Evolutionary conservation across 30 jellyfish, hydroid and myxozoan species (phyloP).

Genomic region (Phacellophora camtschatica): DNA sequence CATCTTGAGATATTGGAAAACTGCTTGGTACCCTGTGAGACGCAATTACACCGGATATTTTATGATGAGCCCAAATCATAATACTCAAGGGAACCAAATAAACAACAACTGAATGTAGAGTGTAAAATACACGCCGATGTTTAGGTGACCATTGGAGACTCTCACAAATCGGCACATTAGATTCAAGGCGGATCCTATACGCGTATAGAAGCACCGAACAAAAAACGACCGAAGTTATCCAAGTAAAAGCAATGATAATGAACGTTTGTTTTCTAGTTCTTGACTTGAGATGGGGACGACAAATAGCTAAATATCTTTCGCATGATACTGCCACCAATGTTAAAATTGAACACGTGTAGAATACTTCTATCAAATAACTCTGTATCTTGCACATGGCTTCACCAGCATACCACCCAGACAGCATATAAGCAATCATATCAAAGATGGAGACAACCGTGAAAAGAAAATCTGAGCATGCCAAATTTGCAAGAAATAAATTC

Average conservation of each 20-base stretch:
- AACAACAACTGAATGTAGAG: conserved; percentile 70
- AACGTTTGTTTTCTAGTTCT: conserved; percentile 49
- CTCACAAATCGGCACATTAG: conserved; percentile 55
- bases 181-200: conserved; percentile 45
- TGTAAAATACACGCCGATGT: conserved; percentile 61
- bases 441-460: conserved; percentile 68
- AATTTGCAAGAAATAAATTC: conserved; percentile 68
- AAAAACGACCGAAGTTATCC: conserved; percentile 73
- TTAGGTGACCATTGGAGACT: conserved; percentile 75
- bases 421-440: conserved; percentile 69
- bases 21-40: conserved; percentile 46
- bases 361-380: conserved; percentile 75
- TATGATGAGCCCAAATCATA: conserved; percentile 85
- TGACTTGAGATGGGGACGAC: conserved; percentile 73
- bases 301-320: conserved; percentile 84
- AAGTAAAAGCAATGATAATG: conserved; percentile 6
- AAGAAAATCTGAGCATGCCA: conserved; percentile 82
- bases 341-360: conserved; percentile 79
- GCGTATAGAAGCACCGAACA: conserved; percentile 79
- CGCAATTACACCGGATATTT: conserved; percentile 54
- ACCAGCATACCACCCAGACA: conserved; percentile 76
- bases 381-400: conserved; percentile 80
- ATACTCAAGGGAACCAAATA: conserved; percentile 77
- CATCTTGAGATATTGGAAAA: not conserved
- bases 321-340: conserved; percentile 87